Conservation (phyloP, 2,113 vertebrate genomes). For the Carettochelys insculpta region DNA sequence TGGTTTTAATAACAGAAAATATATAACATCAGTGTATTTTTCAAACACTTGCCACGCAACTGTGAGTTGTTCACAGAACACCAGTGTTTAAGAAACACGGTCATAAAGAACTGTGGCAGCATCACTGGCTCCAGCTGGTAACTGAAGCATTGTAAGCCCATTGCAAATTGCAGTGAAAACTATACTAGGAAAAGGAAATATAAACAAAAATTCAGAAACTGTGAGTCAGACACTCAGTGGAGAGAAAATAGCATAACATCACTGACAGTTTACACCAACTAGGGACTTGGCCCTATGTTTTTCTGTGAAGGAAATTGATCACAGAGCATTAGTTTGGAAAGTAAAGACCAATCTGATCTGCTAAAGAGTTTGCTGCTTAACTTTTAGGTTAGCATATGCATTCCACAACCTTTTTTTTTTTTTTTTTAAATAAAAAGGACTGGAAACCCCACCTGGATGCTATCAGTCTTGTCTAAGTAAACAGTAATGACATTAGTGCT, state of each 20-base stretch:
- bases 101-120: not conserved
- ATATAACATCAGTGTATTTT: too few relatives aligned
- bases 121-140: not conserved
- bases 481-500: conserved; percentile 95
- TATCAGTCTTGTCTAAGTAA: conserved; percentile 97
- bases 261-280: not conserved
- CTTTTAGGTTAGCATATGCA: conserved; percentile 20
- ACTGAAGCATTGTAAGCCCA: not conserved
- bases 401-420: not conserved
- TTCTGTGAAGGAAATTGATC: not conserved
- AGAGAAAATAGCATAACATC: not conserved
- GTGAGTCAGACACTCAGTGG: not conserved
- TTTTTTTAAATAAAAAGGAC: conserved; percentile 46
- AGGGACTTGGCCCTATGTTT: not conserved
- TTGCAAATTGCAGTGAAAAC: not conserved
- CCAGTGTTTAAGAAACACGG: too few relatives aligned
- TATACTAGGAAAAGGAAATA: conserved; percentile 10
- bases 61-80: too few relatives aligned
- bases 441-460: conserved; percentile 93
- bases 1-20: too few relatives aligned
- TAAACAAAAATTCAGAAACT: conserved; percentile 6
- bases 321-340: not conserved
- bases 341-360: conserved; percentile 7
- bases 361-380: conserved; percentile 12
- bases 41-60: too few relatives aligned